Percentiles rank a stretch among this genome's conserved stretches.
These are phyloP conservation scores for Oligia strigilis DNA, from an alignment of 2,888 invertebrate genomes.

Conservation along the genomic window DNA sequence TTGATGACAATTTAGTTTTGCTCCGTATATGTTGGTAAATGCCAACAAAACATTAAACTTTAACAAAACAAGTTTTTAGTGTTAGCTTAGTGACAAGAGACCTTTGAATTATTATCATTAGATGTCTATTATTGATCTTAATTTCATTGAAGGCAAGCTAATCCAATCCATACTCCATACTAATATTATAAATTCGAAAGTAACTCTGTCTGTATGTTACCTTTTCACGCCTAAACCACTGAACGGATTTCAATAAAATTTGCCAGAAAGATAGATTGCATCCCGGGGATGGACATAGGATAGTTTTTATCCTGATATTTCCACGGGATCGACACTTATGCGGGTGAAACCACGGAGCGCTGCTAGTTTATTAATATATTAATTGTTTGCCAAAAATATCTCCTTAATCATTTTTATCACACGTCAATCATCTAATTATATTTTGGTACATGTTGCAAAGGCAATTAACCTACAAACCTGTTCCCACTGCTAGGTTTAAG, in stretches of 20 bases:
- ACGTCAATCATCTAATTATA: slow-evolving; percentile 21
- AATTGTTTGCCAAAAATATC: slow-evolving; percentile 7
- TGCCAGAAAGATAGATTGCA: too few species aligned
- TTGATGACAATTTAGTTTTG: neutral
- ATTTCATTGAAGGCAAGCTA: neutral
- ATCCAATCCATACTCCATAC: too few species aligned
- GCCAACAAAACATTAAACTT: neutral
- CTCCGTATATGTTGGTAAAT: neutral
- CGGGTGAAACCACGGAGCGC: too few species aligned
- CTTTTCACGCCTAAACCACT: too few species aligned
- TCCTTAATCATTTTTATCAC: slow-evolving; percentile 17
- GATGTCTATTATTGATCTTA: neutral
- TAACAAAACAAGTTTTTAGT: slow-evolving; percentile 5
- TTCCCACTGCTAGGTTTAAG: neutral
- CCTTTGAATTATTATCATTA: neutral
- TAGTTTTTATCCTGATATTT: too few species aligned
- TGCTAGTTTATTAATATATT: neutral
- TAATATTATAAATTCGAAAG: too few species aligned
- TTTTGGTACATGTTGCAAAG: slow-evolving; percentile 4
- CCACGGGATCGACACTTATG: too few species aligned
- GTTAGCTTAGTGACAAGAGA: neutral
- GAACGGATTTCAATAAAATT: too few species aligned
- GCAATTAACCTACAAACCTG: slow-evolving; percentile 43
- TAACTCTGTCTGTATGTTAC: too few species aligned
- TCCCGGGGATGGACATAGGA: too few species aligned